Base-by-base conservation (phyloP, 2,797 vertebrate species). In the Thalassophryne amazonica region DNA sequence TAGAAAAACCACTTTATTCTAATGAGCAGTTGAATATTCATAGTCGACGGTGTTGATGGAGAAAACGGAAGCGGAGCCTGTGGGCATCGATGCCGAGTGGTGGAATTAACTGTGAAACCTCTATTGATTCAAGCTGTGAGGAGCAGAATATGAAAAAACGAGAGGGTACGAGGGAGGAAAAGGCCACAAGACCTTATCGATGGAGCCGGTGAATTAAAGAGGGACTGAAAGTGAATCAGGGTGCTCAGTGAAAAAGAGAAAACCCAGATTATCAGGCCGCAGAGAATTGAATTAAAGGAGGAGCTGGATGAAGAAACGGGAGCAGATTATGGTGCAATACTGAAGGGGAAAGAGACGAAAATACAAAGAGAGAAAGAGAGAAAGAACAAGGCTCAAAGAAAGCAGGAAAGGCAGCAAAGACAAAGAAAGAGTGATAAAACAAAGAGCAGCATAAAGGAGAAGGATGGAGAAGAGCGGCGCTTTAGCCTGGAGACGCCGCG, bases 51-150 rank as follows among this genome's bases (percentile, higher is more conserved):
- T 72, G 67, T 43, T 50, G 66, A 41, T 32, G 55, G 57, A 57
- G 70, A 66, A 60, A 60, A 60, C 49, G 1, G 15, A 14, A 14
- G 14, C 30, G 53, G 62, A 67, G 78, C 73, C 69, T 32, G 60
- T 71, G 76, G 70, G 70, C 76, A 75, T 84, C 83, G 73, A 80
- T 80, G 79, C 67, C 69, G 70, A 76, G 69, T 75, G 71, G 64
- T 70, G 74, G 79, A 84, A 85, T 86, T 83, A 85, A 70, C 82
- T 50, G 65, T 22, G 19, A 81, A 83, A 81, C 69, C 41, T 69
- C 63, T 82, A 85, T 87, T 83, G 83, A 87, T 81, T 84, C 73
- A 83, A 69, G 68, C 78, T 77, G 69, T 31, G 68, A 78, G 60
- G 71, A 78, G 65, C 69, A 56, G 63, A 78, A 81, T 85, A 79